Base-by-base conservation (phyloP, 2,113 vertebrate genomes). In the Lonchura striata region DNA sequence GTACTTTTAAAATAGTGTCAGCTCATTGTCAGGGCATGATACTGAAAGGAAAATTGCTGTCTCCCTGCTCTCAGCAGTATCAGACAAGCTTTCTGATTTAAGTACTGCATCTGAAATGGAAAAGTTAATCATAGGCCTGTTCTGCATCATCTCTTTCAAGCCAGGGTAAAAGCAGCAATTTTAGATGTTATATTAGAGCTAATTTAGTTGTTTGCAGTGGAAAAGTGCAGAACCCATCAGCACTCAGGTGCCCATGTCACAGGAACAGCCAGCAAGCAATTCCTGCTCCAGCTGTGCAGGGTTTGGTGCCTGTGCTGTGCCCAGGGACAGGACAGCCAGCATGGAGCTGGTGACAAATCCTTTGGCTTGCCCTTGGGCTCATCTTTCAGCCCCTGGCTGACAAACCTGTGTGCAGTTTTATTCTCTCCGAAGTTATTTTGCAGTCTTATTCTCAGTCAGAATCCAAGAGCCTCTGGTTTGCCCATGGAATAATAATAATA, bases 1-100 rank as follows among this genome's bases (percentile, higher is more conserved):
- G 66, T 85, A 77, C 35, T 66, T 93, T 39, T 50, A 84, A 89
- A 92, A 69, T 53, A 41, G 52, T 46, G 50, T 92, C 88, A 94
- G 50, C 82, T 92, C 83, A 60, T 80, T 93, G 78, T 91, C 82
- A 72, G 70, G 75, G 46, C 44, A 24, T 50, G 75, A 79, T 82
- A 64, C 8, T 35, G 68, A 80, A 65, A 28, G 63, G 85, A 56
- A 90, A 94, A 94, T 88, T 79, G 92, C 85, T 63, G 74, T 49
- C 44, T 93, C 70, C 60, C n/a, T 91, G 61, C 82, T 92, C 69
- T 79, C 44, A 49, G 39, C 46, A 56, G 47, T 23, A 41, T 64
- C 85, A 90, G 70, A 53, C 46, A 53, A 76, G 71, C 31, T 90
- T 82, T 86, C 56, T 39, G 78, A 41, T 41, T 64, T 35, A 33